A percentile compares a stretch with the other conserved stretches of the same genome.
Evolutionary conservation across 2,888 invertebrate genomes (phyloP).

Genomic region (Galerucella pusilla): DNA sequence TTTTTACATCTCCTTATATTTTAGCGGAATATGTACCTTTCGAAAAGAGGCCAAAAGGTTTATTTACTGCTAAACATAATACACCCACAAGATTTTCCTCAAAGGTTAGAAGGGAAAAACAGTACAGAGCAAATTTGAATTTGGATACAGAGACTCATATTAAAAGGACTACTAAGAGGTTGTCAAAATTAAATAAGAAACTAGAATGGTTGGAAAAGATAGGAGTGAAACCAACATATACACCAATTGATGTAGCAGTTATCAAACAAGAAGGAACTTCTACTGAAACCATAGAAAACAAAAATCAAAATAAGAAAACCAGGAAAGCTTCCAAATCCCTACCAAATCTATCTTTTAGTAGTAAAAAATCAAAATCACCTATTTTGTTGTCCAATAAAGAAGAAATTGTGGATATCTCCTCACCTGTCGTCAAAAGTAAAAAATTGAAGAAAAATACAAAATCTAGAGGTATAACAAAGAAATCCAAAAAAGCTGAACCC

Average conservation of each 20-base stretch:
- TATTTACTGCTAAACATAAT: constrained; percentile 63
- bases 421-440: constrained; percentile 22
- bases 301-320: constrained; percentile 31
- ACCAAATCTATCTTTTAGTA: neutral
- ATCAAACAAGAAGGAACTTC: neutral
- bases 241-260: constrained; percentile 66
- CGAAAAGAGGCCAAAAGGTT: constrained; percentile 70
- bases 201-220: constrained; percentile 66
- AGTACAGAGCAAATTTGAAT: constrained; percentile 62
- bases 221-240: constrained; percentile 69
- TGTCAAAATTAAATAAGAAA: constrained; percentile 65
- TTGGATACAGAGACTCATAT: constrained; percentile 63
- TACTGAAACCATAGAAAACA: constrained; percentile 29
- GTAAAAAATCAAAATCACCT: constrained; percentile 5
- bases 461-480: constrained; percentile 28
- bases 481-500: constrained; percentile 34
- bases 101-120: constrained; percentile 62
- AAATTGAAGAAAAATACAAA: constrained; percentile 35
- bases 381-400: neutral
- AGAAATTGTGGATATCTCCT: constrained; percentile 15
- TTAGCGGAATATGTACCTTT: constrained; percentile 76
- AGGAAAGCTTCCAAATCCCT: neutral
- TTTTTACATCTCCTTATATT: constrained; percentile 43
- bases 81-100: constrained; percentile 66
- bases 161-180: constrained; percentile 62